A percentile compares a stretch with the other conserved stretches of the same genome.
Conservation (phyloP, 2,888 invertebrate species). For the Orthosia cruda region DNA sequence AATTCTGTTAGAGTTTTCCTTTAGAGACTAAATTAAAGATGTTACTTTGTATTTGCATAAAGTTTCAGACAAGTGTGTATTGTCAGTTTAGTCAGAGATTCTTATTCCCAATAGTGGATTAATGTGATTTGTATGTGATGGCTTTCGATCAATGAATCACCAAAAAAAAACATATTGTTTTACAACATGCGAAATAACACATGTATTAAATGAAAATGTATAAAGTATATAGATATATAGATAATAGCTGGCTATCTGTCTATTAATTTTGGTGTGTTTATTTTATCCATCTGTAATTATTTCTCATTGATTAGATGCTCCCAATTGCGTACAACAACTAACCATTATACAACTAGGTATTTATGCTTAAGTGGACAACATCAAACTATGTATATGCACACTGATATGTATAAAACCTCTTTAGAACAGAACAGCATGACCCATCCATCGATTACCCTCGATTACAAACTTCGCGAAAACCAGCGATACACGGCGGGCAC, state of each 20-base stretch:
- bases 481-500: slow-evolving; percentile 27
- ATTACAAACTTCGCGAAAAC: slow-evolving; percentile 50
- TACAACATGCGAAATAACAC: too few species aligned
- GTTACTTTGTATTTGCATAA: background rate
- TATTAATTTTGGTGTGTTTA: too few species aligned
- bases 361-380: background rate
- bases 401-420: slow-evolving; percentile 7
- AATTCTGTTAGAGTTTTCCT: slow-evolving; percentile 19
- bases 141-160: background rate
- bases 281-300: background rate
- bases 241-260: too few species aligned
- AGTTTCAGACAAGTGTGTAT: background rate
- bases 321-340: too few species aligned
- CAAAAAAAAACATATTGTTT: background rate
- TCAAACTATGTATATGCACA: background rate
- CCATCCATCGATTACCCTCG: slow-evolving; percentile 41
- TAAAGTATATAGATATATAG: background rate
- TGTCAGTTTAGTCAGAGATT: too few species aligned
- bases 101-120: background rate
- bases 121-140: background rate
- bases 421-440: slow-evolving; percentile 13
- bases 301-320: background rate
- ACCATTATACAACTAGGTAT: too few species aligned
- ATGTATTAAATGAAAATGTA: too few species aligned
- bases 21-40: background rate